Evolutionary conservation across 2,797 vertebrate species (phyloP), one percentile per base, ranked within the genome.

Genomic region (Sebastes vulpes): DNA sequence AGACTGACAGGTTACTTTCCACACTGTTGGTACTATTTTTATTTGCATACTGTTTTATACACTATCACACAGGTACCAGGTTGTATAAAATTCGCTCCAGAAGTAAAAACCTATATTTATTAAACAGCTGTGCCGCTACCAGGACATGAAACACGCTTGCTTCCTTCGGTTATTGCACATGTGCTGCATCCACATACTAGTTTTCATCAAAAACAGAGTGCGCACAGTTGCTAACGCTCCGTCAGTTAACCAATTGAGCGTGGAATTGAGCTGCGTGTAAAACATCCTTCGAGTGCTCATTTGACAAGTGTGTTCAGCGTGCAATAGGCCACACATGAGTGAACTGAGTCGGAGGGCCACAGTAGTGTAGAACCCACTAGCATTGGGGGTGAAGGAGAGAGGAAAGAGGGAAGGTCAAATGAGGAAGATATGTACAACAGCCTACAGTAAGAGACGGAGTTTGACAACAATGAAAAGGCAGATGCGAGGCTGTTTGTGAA

Each of bases 211-310:
- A 76, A 64, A 74, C 64, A 29, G 16, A 23, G 42, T 57, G 4
- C 26, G 32, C 31, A 42, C 52, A 48, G 66, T 23, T 14, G 67
- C 56, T 54, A 72, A 79, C 23, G 46, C 57, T 73, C 71, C 73
- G 74, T 91, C 83, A 76, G 79, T 79, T 81, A 76, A 57, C 69
- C 68, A 89, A 74, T 64, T 85, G 76, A 85, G 77, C 35, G 25
- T 79, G 54, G 69, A 72, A 85, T 82, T 28, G 74, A 79, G 80
- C 75, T 67, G 56, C n/a, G 66, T 86, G 75, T 88, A 77, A 89
- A 84, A 81, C 76, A 89, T 84, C 68, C 57, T 79, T 61, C 3
- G 23, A 76, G 76, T 74, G 66, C 66, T 84, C 61, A 26, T 89
- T 79, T 88, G 82, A 89, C 86, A 81, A 77, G 79, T 76, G 75